Conservation (phyloP, 64 coral and sea anemone species). For the Platygyra sinensis region DNA sequence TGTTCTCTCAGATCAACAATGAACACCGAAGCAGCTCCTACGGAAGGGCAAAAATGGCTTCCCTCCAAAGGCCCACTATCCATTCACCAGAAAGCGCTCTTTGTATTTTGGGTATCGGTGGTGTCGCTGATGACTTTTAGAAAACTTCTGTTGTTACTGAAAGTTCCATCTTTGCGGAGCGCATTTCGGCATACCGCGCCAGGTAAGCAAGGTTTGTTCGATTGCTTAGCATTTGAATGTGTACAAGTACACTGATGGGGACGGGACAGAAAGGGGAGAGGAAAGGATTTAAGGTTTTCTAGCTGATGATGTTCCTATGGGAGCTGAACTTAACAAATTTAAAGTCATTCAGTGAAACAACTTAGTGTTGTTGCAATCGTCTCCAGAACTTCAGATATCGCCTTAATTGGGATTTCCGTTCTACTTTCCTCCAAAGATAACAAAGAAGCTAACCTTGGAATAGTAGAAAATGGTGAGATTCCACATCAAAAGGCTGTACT, state of each 20-base stretch:
- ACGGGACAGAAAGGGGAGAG: too few relatives aligned
- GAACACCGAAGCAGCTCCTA: constrained; percentile 5
- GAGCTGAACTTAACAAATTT: too few relatives aligned
- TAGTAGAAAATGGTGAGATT: constrained; percentile 28
- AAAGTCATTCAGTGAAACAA: too few relatives aligned
- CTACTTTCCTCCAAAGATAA: constrained; percentile 10
- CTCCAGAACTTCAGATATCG: not conserved
- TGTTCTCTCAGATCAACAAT: constrained; percentile 11
- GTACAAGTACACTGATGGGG: too few relatives aligned
- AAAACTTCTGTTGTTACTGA: constrained; percentile 9
- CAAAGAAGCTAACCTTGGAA: not conserved
- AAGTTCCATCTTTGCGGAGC: not conserved
- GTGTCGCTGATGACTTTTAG: constrained; percentile 20
- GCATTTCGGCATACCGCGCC: not conserved
- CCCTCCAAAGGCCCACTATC: constrained; percentile 59
- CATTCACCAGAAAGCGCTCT: constrained; percentile 72
- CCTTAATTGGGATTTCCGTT: not conserved
- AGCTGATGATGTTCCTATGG: too few relatives aligned
- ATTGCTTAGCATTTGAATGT: too few relatives aligned
- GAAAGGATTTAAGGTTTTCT: too few relatives aligned
- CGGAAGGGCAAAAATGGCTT: not conserved
- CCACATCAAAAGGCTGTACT: not conserved
- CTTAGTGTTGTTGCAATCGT: not conserved
- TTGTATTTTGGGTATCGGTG: constrained; percentile 63
- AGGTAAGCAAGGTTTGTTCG: not conserved